phyloP scores from a whole-genome alignment of 2,888 invertebrate genomes.

The Drosophila prolongata region DNA sequence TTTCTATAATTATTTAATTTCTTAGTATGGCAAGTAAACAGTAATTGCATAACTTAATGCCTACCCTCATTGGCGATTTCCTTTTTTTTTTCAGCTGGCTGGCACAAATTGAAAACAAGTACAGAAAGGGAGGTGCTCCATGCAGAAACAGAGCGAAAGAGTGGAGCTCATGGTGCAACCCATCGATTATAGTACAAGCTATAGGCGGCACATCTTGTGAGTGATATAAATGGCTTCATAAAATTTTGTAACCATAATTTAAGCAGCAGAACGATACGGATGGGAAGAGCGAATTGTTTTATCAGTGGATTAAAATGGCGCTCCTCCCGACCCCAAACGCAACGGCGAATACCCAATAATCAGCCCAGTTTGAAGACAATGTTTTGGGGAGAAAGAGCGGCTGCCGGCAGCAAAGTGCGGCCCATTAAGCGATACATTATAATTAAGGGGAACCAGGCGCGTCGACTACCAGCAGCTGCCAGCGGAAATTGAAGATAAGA shows the following conservation, averaged over 20 bases:
- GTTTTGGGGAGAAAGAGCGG: conserved; percentile 15
- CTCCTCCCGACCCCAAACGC: background rate
- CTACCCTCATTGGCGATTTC: conserved; percentile 21
- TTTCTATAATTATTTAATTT: conserved; percentile 66
- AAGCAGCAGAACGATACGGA: conserved; percentile 3
- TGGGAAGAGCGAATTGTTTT: conserved; percentile 62
- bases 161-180: conserved; percentile 21
- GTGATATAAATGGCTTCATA: conserved; percentile 82
- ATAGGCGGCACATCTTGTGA: conserved; percentile 57
- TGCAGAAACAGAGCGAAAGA: conserved; percentile 12
- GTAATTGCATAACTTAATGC: conserved; percentile 38
- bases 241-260: conserved; percentile 79
- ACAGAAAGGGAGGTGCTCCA: conserved; percentile 27
- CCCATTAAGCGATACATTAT: conserved; percentile 74
- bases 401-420: conserved; percentile 64
- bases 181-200: conserved; percentile 47
- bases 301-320: conserved; percentile 59
- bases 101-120: conserved; percentile 67
- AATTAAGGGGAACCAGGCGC: conserved; percentile 65
- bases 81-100: conserved; percentile 6
- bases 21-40: conserved; percentile 34
- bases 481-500: conserved; percentile 35
- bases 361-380: conserved; percentile 32
- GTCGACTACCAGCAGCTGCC: conserved; percentile 41
- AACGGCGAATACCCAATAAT: conserved; percentile 43